Evolutionary conservation across 1,140 invertebrate species (phyloP).

Genomic region (Dolichoris vasculosae): DNA sequence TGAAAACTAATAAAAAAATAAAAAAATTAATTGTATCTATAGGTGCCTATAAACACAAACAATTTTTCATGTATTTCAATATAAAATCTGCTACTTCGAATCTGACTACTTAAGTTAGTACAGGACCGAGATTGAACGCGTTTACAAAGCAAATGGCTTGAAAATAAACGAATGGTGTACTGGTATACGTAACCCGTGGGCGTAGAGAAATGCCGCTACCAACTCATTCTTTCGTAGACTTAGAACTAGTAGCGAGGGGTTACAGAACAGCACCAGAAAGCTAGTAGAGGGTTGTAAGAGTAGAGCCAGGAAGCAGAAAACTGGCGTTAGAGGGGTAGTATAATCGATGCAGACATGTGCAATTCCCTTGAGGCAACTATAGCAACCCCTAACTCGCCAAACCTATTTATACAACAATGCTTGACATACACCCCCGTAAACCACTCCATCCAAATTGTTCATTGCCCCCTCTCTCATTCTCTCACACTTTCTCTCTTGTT

Average conservation of each 20-base stretch:
- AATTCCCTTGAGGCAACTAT: slow-evolving; percentile 72
- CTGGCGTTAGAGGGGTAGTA: slow-evolving; percentile 64
- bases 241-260: slow-evolving; percentile 39
- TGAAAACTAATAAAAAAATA: too few species aligned
- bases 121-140: slow-evolving; percentile 69
- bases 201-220: slow-evolving; percentile 10
- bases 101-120: slow-evolving; percentile 54
- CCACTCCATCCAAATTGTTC: slow-evolving; percentile 56
- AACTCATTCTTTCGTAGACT: slow-evolving; percentile 17
- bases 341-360: slow-evolving; percentile 76
- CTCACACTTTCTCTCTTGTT: slow-evolving; percentile 14
- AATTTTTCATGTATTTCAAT: too few species aligned
- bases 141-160: slow-evolving; percentile 75
- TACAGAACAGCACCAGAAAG: slow-evolving; percentile 25
- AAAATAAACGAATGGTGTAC: slow-evolving; percentile 70
- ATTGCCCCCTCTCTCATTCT: slow-evolving; percentile 41
- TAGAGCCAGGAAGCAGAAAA: slow-evolving; percentile 54
- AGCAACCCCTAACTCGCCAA: slow-evolving; percentile 75
- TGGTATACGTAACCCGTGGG: slow-evolving; percentile 61
- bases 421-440: slow-evolving; percentile 72
- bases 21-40: too few species aligned
- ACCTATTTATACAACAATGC: slow-evolving; percentile 77
- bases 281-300: slow-evolving; percentile 42
- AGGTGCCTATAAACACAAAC: too few species aligned
- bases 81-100: slow-evolving; percentile 7